Percentiles rank a stretch among this genome's conserved stretches.
These are phyloP conservation scores for Trogon surrucura DNA, from an alignment of 2,113 vertebrate species.

Conservation along the genomic window DNA sequence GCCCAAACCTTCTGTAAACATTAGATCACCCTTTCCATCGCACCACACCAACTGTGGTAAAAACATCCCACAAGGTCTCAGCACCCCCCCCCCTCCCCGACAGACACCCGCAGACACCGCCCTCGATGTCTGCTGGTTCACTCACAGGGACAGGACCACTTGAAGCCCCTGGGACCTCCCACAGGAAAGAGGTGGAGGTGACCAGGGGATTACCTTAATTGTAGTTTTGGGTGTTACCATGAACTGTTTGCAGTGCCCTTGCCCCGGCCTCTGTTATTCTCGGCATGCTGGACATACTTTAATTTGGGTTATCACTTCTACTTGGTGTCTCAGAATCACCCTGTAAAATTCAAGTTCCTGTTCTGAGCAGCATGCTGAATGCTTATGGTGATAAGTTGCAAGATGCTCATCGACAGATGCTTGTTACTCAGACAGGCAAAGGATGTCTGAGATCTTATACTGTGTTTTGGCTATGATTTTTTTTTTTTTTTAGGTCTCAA, in stretches of 20 bases:
- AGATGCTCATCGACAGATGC: not conserved
- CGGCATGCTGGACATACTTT: not conserved
- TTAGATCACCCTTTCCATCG: not conserved
- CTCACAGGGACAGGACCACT: fast-evolving
- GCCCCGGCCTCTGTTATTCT: not conserved
- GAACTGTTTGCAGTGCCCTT: not conserved
- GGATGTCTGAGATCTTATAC: not conserved
- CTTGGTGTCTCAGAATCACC: not conserved
- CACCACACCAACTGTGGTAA: not conserved
- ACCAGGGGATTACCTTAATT: not conserved
- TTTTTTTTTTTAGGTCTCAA: not conserved
- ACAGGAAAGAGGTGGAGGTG: not conserved
- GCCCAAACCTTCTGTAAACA: not conserved
- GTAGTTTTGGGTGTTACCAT: not conserved
- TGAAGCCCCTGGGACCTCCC: not conserved
- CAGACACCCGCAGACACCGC: not conserved
- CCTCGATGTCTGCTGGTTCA: not conserved
- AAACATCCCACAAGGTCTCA: not conserved
- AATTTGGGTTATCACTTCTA: not conserved
- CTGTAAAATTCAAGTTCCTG: not conserved
- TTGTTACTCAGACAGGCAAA: constrained; percentile 6
- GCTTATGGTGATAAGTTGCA: not conserved
- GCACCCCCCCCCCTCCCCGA: too few relatives aligned
- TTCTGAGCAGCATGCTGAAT: not conserved
- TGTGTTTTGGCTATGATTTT: not conserved